Conservation (phyloP, 2,888 invertebrate genomes). For the Epinotia ramella region DNA sequence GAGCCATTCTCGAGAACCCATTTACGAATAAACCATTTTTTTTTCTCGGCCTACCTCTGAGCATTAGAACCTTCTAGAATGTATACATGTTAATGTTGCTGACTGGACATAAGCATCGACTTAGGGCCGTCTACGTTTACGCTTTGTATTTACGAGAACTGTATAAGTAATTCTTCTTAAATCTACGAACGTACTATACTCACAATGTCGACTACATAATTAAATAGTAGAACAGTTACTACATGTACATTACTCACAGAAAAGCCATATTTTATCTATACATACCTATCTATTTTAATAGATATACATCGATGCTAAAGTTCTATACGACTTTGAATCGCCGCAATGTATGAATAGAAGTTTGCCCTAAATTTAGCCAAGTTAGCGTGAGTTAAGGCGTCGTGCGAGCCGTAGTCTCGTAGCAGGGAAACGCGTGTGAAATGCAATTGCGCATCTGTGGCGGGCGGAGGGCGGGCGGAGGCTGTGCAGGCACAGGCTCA, state of each 20-base stretch:
- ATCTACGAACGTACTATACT: too few relatives aligned
- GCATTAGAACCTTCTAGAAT: too few relatives aligned
- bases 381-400: conserved; percentile 23
- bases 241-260: not conserved
- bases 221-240: not conserved
- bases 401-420: conserved; percentile 15
- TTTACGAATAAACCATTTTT: too few relatives aligned
- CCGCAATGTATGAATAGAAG: conserved; percentile 15
- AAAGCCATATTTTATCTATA: not conserved
- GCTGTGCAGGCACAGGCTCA: conserved; percentile 71
- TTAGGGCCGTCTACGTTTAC: too few relatives aligned
- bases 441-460: conserved; percentile 77
- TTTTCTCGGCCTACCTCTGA: too few relatives aligned
- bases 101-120: too few relatives aligned
- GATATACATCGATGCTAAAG: not conserved
- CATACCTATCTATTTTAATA: too few relatives aligned
- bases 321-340: not conserved
- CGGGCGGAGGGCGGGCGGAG: conserved; percentile 70
- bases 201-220: too few relatives aligned
- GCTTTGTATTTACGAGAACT: too few relatives aligned
- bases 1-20: too few relatives aligned
- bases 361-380: conserved; percentile 31
- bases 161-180: too few relatives aligned
- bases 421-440: conserved; percentile 58
- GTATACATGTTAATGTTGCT: too few relatives aligned